A percentile compares a stretch with the other conserved stretches of the same genome.
These are phyloP conservation scores for Sciurus vulgaris DNA, from an alignment of 2,797 vertebrate genomes.

Conservation along the genomic window DNA sequence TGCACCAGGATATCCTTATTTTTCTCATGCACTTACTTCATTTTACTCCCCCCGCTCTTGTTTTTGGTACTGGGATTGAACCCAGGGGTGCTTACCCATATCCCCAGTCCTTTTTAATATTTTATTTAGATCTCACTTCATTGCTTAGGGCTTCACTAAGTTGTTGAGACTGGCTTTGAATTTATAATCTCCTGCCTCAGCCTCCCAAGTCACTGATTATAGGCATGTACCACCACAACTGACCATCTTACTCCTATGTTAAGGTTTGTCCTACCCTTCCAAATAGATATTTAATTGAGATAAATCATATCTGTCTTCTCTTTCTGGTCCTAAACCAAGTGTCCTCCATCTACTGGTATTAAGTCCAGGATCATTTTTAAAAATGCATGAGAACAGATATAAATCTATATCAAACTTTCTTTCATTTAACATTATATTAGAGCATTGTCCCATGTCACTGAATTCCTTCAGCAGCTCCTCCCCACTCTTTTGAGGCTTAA, in stretches of 20 bases:
- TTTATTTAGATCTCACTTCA: too few species aligned
- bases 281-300: conserved; percentile 25
- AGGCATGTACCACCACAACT: too few species aligned
- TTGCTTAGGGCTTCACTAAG: too few species aligned
- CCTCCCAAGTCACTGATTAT: too few species aligned
- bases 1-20: background rate
- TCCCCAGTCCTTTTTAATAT: too few species aligned
- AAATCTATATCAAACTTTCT: background rate
- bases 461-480: background rate
- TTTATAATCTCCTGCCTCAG: too few species aligned
- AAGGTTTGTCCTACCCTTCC: background rate
- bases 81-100: too few species aligned
- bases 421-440: background rate
- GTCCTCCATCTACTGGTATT: background rate
- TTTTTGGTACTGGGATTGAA: too few species aligned
- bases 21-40: background rate
- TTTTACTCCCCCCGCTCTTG: background rate
- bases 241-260: background rate
- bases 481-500: background rate
- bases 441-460: background rate
- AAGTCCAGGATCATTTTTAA: background rate
- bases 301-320: background rate
- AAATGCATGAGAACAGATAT: background rate
- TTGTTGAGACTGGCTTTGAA: too few species aligned
- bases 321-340: background rate